These are phyloP conservation scores for Crossocerus cetratus DNA, from an alignment of 2,888 invertebrate genomes.

Conservation along the genomic window DNA sequence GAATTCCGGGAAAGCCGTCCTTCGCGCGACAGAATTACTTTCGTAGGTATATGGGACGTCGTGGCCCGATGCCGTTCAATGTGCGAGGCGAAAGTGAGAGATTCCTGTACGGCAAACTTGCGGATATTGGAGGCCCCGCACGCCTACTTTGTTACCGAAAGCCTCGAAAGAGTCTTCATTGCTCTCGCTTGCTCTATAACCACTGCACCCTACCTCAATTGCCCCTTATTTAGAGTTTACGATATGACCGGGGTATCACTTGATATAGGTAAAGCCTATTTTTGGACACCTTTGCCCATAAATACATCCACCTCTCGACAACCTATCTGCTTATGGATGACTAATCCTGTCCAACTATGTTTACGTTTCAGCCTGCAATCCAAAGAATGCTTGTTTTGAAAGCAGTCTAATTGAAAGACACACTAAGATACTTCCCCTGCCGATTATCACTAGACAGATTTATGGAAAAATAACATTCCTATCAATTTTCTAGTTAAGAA, in stretches of 20 bases:
- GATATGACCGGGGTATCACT: not conserved
- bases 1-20: constrained; percentile 47
- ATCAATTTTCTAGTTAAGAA: too few species aligned
- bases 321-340: too few species aligned
- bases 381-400: too few species aligned
- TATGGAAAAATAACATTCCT: too few species aligned
- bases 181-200: not conserved
- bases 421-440: too few species aligned
- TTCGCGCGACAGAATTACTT: constrained; percentile 21
- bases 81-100: constrained; percentile 25
- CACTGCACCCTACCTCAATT: not conserved
- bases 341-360: too few species aligned
- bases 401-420: too few species aligned
- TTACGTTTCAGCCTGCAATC: too few species aligned
- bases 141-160: constrained; percentile 16
- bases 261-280: too few species aligned
- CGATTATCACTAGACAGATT: too few species aligned
- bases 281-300: too few species aligned
- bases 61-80: not conserved
- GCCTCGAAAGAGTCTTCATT: constrained; percentile 4
- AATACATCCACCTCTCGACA: too few species aligned
- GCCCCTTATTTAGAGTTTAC: constrained; percentile 4
- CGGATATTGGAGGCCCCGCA: not conserved
- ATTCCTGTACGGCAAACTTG: constrained; percentile 16
- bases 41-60: constrained; percentile 8